Conservation (phyloP, 2,888 invertebrate species). For the Drosophila vallismaia region DNA sequence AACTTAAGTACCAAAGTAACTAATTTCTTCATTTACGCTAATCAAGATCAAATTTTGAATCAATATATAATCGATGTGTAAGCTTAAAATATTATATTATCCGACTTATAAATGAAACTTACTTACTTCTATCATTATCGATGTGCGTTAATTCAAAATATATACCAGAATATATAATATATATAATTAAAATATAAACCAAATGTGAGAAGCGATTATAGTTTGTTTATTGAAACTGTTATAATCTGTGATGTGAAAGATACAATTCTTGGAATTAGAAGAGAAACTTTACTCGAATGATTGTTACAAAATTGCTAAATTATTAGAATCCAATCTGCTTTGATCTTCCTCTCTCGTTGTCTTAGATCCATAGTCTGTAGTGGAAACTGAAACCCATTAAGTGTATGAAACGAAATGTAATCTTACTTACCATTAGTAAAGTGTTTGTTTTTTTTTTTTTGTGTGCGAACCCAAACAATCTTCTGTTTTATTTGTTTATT, state of each 20-base stretch:
- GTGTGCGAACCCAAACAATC: constrained; percentile 12
- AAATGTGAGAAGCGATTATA: neutral
- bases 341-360: constrained; percentile 1
- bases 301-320: no score
- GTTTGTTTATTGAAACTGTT: neutral
- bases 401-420: neutral
- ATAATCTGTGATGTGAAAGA: neutral
- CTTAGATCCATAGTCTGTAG: neutral
- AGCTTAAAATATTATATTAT: neutral
- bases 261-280: neutral
- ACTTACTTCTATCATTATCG: neutral
- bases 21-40: neutral
- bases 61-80: neutral
- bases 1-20: neutral
- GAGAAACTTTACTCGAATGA: neutral
- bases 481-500: constrained; percentile 15
- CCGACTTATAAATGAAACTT: constrained; percentile 1
- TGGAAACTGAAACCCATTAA: neutral
- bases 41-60: neutral
- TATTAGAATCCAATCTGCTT: neutral
- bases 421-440: neutral
- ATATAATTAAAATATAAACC: neutral
- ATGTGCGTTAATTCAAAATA: neutral
- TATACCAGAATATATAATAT: neutral
- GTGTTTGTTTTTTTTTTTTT: constrained; percentile 8